Percentiles rank a stretch among this genome's conserved stretches.
Evolutionary conservation across 2,797 vertebrate species (phyloP).

Genomic region (Halcyon leucocephala): DNA sequence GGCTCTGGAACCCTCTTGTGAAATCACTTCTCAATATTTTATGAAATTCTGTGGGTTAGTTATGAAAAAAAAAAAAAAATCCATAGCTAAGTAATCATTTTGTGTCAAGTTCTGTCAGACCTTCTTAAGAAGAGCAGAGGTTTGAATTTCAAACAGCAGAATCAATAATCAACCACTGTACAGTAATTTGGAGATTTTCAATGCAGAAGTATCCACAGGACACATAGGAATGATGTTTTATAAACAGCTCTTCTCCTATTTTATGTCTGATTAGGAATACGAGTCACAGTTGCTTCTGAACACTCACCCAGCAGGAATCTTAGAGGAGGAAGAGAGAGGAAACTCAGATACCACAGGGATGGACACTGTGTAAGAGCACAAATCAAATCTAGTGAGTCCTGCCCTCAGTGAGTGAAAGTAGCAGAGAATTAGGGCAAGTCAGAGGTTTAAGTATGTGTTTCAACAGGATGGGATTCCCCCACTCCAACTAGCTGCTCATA

Average conservation of each 20-base stretch:
- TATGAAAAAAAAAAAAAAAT: not conserved
- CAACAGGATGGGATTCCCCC: not conserved
- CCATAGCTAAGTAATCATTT: not conserved
- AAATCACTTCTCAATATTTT: conserved; percentile 9
- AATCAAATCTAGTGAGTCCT: not conserved
- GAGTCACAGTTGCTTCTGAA: not conserved
- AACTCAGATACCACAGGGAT: not conserved
- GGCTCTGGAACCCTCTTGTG: not conserved
- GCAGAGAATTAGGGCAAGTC: not conserved
- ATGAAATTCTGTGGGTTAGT: not conserved
- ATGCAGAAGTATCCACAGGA: not conserved
- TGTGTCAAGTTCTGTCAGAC: not conserved
- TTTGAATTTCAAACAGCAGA: not conserved
- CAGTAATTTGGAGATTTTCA: not conserved
- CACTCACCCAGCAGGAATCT: not conserved
- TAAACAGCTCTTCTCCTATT: not conserved
- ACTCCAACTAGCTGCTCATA: not conserved
- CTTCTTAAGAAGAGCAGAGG: not conserved
- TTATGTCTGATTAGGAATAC: not conserved
- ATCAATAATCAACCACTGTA: not conserved
- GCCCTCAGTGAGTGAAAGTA: not conserved
- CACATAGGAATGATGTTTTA: not conserved
- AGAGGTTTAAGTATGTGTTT: not conserved
- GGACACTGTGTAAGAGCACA: not conserved
- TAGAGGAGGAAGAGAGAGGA: not conserved